phyloP scores from a whole-genome alignment of 2,888 invertebrate species.

The Calephelis perditalis region DNA sequence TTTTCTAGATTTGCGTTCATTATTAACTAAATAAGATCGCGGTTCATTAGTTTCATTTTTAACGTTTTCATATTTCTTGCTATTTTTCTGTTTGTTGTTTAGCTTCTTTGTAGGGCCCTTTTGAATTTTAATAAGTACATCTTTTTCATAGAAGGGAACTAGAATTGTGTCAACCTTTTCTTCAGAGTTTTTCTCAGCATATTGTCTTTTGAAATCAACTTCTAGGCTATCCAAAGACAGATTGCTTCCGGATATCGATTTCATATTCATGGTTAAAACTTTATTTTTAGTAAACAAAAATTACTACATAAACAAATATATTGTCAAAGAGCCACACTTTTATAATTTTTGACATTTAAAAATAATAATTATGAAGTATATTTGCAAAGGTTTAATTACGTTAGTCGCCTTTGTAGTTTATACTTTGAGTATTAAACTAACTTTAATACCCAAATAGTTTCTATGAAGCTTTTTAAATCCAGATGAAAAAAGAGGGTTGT shows the following conservation, averaged over 20 bases:
- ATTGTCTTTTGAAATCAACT: conserved; percentile 41
- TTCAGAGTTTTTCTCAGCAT: conserved; percentile 36
- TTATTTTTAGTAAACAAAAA: conserved; percentile 9
- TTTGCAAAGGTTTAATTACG: too few relatives aligned
- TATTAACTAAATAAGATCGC: conserved; percentile 56
- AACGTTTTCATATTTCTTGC: conserved; percentile 31
- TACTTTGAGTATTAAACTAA: too few relatives aligned
- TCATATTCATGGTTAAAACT: conserved; percentile 45
- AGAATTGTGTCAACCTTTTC: conserved; percentile 62
- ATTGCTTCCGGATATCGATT: conserved; percentile 48
- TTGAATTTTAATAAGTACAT: conserved; percentile 62
- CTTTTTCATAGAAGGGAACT: conserved; percentile 70
- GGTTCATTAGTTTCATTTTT: conserved; percentile 36
- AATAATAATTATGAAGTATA: not conserved
- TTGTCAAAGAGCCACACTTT: not conserved
- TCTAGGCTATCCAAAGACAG: conserved; percentile 65
- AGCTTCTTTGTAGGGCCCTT: conserved; percentile 45
- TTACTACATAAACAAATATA: not conserved
- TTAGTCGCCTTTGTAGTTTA: too few relatives aligned
- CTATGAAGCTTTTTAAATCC: too few relatives aligned
- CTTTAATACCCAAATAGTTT: too few relatives aligned
- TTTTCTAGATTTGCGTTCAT: conserved; percentile 41
- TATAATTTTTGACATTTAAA: not conserved
- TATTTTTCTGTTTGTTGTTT: conserved; percentile 32
- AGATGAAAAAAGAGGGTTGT: too few relatives aligned